Percentiles rank a stretch among this genome's conserved stretches.
Evolutionary conservation across 92 coral and sea anemone genomes (phyloP).

Genomic region (Epizoanthus fatuus): DNA sequence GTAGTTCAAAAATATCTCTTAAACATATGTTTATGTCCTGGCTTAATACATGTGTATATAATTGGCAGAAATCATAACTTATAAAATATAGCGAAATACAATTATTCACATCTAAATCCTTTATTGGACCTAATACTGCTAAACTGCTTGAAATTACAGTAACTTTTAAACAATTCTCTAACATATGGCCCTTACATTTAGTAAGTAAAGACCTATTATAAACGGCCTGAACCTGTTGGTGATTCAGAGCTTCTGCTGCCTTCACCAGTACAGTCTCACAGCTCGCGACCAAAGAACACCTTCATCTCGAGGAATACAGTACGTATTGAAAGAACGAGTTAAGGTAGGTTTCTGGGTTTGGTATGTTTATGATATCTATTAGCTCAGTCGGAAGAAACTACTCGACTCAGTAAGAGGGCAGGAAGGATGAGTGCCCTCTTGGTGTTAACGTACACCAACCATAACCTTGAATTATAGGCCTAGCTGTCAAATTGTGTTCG

Average conservation of each 20-base stretch:
- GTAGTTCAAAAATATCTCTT: not conserved
- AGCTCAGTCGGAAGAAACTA: too few relatives aligned
- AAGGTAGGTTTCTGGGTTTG: too few relatives aligned
- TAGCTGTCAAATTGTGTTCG: not conserved
- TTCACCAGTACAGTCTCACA: too few relatives aligned
- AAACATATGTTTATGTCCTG: not conserved
- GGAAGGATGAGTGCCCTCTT: too few relatives aligned
- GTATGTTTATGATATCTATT: too few relatives aligned
- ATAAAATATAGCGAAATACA: not conserved
- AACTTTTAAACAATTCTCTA: not conserved
- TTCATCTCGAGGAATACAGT: too few relatives aligned
- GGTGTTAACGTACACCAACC: not conserved
- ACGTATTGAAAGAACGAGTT: too few relatives aligned
- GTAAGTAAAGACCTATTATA: not conserved
- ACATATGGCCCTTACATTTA: not conserved
- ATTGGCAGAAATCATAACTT: not conserved
- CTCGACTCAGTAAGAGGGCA: too few relatives aligned
- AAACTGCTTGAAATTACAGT: not conserved
- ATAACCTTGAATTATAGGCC: not conserved
- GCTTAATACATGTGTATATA: not conserved
- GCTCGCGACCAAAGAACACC: too few relatives aligned
- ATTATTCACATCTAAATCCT: not conserved
- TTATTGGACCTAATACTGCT: not conserved
- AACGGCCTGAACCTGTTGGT: too few relatives aligned
- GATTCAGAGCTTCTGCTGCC: too few relatives aligned